These are phyloP conservation scores for Naja naja DNA, from an alignment of 2,113 vertebrate species.

Conservation along the genomic window DNA sequence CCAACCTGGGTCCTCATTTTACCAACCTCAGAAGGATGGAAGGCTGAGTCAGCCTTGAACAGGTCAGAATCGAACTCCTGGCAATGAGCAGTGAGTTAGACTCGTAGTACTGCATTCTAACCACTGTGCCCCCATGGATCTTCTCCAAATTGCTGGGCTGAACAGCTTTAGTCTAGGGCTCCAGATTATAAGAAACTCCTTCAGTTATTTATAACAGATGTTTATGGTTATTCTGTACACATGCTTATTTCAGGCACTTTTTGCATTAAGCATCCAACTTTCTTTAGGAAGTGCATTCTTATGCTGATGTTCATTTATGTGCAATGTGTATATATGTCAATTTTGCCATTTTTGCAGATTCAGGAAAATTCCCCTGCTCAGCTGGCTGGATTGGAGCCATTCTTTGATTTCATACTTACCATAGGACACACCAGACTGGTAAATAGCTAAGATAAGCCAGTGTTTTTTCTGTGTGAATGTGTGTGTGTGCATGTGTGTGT, in stretches of 20 bases:
- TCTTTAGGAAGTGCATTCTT: neutral
- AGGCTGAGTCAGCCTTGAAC: neutral
- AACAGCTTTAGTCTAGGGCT: neutral
- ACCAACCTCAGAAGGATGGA: neutral
- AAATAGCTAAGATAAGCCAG: constrained; percentile 42
- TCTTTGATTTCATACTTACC: constrained; percentile 94
- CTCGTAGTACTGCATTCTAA: neutral
- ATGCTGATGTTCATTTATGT: neutral
- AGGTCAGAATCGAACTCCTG: neutral
- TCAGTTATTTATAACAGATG: neutral
- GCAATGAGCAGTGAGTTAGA: neutral
- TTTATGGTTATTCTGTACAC: neutral
- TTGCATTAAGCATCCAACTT: neutral
- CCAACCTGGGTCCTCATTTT: neutral
- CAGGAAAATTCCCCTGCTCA: constrained; percentile 92
- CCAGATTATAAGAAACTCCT: neutral
- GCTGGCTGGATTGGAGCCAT: constrained; percentile 86
- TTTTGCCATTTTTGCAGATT: constrained; percentile 70
- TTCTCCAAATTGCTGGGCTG: neutral
- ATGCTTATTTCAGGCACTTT: neutral
- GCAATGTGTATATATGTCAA: accelerated
- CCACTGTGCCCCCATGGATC: neutral
- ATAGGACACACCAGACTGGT: constrained; percentile 87
- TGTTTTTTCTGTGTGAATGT: neutral
- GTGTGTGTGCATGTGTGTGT: neutral